Evolutionary conservation across 2,797 vertebrate genomes (phyloP).

Genomic region (Scolopax bukidnonensis): DNA sequence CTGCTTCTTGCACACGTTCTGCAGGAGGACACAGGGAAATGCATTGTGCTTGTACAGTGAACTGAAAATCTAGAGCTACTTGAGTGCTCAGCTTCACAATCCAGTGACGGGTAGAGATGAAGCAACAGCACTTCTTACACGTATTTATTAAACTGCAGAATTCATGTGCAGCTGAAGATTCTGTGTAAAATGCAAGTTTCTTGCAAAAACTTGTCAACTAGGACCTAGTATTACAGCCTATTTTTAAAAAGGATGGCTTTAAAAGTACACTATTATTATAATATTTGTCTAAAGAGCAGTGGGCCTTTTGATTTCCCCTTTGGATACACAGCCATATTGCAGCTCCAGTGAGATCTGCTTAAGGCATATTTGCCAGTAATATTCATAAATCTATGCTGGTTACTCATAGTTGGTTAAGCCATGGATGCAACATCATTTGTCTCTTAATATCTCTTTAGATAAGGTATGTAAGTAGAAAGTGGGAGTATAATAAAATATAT

Average conservation of each 20-base stretch:
- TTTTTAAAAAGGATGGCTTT: background rate
- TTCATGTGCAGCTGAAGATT: background rate
- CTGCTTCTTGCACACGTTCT: background rate
- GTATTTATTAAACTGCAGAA: background rate
- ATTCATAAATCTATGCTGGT: background rate
- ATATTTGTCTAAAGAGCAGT: background rate
- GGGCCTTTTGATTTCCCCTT: background rate
- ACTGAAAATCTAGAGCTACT: background rate
- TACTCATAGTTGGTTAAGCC: background rate
- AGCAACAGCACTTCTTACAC: background rate
- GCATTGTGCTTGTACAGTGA: background rate
- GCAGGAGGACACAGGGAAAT: background rate
- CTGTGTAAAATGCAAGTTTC: background rate
- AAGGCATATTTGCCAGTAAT: background rate
- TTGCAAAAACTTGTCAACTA: background rate
- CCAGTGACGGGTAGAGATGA: background rate
- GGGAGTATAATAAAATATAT: constrained; percentile 3
- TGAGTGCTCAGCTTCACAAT: background rate
- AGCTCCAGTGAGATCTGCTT: background rate
- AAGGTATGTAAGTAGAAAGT: background rate
- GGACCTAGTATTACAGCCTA: background rate
- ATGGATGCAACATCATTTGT: background rate
- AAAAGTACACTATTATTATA: background rate
- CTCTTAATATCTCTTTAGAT: constrained; percentile 9
- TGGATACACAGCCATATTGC: background rate